A percentile compares a stretch with the other conserved stretches of the same genome.
These are phyloP conservation scores for Sylvietta virens DNA, from an alignment of 2,113 vertebrate genomes.

Conservation along the genomic window DNA sequence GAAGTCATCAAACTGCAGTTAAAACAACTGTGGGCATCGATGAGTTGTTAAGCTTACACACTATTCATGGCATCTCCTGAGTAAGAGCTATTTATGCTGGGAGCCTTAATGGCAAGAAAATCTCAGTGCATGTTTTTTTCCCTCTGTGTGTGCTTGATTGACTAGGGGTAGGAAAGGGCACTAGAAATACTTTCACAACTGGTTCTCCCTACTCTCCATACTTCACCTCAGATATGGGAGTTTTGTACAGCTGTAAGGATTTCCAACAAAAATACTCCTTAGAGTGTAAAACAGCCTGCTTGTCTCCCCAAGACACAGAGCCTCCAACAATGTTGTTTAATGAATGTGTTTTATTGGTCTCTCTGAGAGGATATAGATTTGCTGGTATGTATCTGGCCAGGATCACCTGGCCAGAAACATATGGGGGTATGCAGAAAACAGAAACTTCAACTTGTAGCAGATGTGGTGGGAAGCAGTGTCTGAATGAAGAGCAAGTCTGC, in stretches of 20 bases:
- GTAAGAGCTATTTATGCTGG: not conserved
- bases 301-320: not conserved
- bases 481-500: not conserved
- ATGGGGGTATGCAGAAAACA: not conserved
- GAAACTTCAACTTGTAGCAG: not conserved
- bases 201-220: not conserved
- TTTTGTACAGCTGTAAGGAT: not conserved
- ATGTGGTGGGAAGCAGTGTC: not conserved
- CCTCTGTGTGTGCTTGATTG: not conserved
- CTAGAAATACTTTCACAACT: not conserved
- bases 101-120: not conserved
- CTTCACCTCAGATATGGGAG: not conserved
- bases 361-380: not conserved
- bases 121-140: not conserved
- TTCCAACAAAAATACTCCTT: not conserved
- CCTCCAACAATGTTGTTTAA: not conserved
- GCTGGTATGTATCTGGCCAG: not conserved
- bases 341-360: not conserved
- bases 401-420: not conserved
- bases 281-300: not conserved
- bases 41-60: not conserved
- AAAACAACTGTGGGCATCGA: not conserved
- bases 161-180: not conserved
- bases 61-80: not conserved
- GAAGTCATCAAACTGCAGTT: not conserved